Evolutionary conservation across 2,797 vertebrate genomes (phyloP).

Genomic region (Eulemur coronatus): DNA sequence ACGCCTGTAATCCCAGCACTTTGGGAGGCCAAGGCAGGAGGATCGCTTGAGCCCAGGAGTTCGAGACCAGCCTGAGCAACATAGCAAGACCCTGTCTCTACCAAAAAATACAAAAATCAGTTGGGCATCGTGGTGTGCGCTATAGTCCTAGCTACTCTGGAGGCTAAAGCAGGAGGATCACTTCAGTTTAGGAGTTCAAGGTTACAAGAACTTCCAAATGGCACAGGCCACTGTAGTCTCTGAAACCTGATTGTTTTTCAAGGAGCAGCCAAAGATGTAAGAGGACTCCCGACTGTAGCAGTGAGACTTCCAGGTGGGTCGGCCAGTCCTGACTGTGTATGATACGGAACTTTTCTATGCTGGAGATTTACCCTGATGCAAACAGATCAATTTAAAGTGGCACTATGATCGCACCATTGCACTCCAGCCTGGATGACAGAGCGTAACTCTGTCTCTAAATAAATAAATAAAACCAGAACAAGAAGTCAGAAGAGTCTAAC

Average conservation of each 20-base stretch:
- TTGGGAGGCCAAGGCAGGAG: neutral
- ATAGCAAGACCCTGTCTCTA: neutral
- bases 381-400: no score
- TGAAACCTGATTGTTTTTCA: no score
- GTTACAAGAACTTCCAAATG: neutral
- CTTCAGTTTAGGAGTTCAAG: neutral
- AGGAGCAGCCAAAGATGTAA: no score
- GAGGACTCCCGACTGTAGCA: no score
- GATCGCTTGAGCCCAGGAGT: neutral
- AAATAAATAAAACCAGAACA: neutral
- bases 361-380: no score
- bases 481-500: neutral
- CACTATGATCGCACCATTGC: no score
- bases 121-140: neutral
- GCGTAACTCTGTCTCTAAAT: neutral
- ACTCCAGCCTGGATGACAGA: no score
- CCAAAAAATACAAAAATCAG: neutral
- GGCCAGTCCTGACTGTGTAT: no score
- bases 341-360: no score
- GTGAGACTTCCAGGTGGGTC: no score
- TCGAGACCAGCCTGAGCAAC: neutral
- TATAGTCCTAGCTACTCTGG: neutral
- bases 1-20: neutral
- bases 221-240: no score
- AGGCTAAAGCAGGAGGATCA: neutral